These are phyloP conservation scores for Mechanitis mazaeus DNA, from an alignment of 2,888 invertebrate species.

Conservation along the genomic window DNA sequence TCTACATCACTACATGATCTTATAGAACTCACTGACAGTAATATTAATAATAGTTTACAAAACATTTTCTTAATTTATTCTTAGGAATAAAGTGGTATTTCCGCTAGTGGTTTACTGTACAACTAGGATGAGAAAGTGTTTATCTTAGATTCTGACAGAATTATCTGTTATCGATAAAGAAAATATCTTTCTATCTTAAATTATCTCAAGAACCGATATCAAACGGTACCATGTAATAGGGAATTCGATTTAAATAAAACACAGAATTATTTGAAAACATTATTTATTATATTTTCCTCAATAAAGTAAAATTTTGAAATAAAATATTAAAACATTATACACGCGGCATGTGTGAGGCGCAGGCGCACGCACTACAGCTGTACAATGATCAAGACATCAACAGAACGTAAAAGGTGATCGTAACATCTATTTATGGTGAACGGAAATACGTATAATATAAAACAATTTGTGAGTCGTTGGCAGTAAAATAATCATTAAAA, in stretches of 20 bases:
- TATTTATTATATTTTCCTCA: constrained; percentile 74
- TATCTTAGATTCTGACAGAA: constrained; percentile 28
- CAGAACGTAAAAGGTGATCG: constrained; percentile 65
- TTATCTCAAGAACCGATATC: constrained; percentile 15
- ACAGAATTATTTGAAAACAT: constrained; percentile 69
- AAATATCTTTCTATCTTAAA: constrained; percentile 30
- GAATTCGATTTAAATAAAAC: constrained; percentile 21
- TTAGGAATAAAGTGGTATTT: background rate
- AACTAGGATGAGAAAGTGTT: constrained; percentile 32
- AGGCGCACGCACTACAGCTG: constrained; percentile 41
- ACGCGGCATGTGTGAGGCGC: constrained; percentile 55
- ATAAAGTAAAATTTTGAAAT: constrained; percentile 76
- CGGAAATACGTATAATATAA: constrained; percentile 48
- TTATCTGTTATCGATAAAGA: constrained; percentile 27
- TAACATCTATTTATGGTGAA: constrained; percentile 60
- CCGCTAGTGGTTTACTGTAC: background rate
- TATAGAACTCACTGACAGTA: constrained; percentile 34
- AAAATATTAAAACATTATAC: constrained; percentile 72
- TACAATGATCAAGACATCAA: constrained; percentile 55
- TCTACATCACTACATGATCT: constrained; percentile 11
- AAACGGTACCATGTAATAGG: background rate
- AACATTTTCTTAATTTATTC: constrained; percentile 37
- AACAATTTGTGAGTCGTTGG: constrained; percentile 70
- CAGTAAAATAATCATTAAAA: constrained; percentile 63
- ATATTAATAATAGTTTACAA: constrained; percentile 35